Percentiles rank a stretch among this genome's conserved stretches.
Conservation (phyloP, 1,140 invertebrate genomes). For the Pogonognathellus flavescens region DNA sequence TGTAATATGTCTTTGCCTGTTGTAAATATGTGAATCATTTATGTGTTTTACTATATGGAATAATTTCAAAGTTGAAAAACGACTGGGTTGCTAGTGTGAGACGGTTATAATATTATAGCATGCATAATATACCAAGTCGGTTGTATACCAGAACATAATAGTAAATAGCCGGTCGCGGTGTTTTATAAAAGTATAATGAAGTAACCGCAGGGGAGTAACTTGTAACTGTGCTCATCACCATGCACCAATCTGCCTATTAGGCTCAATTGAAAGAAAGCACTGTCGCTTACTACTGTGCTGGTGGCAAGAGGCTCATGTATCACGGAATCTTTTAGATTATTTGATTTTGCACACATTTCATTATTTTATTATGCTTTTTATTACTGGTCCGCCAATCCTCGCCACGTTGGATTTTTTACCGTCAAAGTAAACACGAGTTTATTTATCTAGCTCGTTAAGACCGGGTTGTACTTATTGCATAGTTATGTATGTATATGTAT, state of each 20-base stretch:
- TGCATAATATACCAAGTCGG: not conserved
- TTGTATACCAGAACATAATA: conserved; percentile 2
- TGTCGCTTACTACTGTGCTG: conserved; percentile 10
- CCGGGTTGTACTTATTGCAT: not conserved
- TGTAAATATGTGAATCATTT: no score
- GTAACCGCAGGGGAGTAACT: not conserved
- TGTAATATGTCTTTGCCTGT: no score
- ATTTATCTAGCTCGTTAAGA: conserved; percentile 46
- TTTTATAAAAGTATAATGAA: conserved; percentile 14
- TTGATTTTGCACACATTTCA: conserved; percentile 52
- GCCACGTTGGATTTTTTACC: conserved; percentile 36
- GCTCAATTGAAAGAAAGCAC: conserved; percentile 27
- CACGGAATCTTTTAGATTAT: conserved; percentile 42
- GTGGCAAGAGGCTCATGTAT: conserved; percentile 31
- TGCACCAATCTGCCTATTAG: conserved; percentile 26
- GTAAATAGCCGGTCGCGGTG: not conserved
- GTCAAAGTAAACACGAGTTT: conserved; percentile 51
- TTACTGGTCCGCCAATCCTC: conserved; percentile 7
- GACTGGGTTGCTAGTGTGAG: not conserved
- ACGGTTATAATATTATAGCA: not conserved
- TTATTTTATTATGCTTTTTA: conserved; percentile 50
- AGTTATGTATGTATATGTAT: no score
- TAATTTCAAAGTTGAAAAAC: conserved; percentile 13
- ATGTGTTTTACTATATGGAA: no score
- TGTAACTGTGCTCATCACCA: conserved; percentile 19